A percentile compares a stretch with the other conserved stretches of the same genome.
Evolutionary conservation across 1,140 invertebrate genomes (phyloP).

Genomic region (Diabrotica virgifera): DNA sequence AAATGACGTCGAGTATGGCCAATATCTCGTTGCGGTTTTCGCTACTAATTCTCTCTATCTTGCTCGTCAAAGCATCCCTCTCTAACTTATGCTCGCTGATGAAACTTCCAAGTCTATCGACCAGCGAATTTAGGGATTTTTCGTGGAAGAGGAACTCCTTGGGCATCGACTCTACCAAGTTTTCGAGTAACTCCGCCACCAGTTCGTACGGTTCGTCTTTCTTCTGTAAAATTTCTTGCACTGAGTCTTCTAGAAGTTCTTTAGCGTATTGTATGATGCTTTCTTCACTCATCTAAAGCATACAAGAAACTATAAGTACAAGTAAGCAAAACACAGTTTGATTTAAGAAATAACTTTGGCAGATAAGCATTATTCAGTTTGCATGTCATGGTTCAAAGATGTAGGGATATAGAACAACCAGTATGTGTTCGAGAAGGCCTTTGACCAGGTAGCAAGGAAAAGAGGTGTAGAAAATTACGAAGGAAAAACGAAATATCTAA

Average conservation of each 20-base stretch:
- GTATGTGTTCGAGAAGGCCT: too few species aligned
- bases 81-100: constrained; percentile 20
- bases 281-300: constrained; percentile 26
- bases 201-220: constrained; percentile 27
- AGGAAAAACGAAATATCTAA: too few species aligned
- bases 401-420: too few species aligned
- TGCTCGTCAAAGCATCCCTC: constrained; percentile 24
- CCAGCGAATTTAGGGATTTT: constrained; percentile 23
- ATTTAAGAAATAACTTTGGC: too few species aligned
- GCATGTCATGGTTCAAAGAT: too few species aligned
- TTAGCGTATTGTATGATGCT: constrained; percentile 16
- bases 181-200: constrained; percentile 29
- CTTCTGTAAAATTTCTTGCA: constrained; percentile 25
- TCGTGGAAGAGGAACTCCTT: constrained; percentile 20
- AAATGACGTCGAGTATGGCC: constrained; percentile 29
- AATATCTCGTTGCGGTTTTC: constrained; percentile 24
- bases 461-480: too few species aligned
- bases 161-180: constrained; percentile 25
- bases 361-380: too few species aligned
- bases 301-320: not conserved
- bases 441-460: too few species aligned
- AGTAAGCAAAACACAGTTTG: not conserved
- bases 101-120: constrained; percentile 19
- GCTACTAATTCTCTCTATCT: constrained; percentile 25
- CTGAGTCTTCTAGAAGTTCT: constrained; percentile 34